Percentiles rank a stretch among this genome's conserved stretches.
Evolutionary conservation across 1,140 invertebrate genomes (phyloP).

Genomic region (Homarus americanus): DNA sequence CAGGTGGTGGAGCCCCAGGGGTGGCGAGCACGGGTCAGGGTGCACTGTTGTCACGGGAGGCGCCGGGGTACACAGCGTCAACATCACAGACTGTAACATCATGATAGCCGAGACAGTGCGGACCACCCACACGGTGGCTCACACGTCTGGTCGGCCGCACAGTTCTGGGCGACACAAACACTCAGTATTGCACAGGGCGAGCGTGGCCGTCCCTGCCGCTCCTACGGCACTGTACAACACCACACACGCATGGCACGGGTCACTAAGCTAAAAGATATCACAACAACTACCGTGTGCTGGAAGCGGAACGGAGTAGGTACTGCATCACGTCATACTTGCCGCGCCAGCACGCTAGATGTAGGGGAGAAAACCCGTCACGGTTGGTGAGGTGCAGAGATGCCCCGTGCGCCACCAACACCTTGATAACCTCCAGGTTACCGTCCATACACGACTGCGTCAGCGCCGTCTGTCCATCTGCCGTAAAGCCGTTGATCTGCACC

Average conservation of each 20-base stretch:
- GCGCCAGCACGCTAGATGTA: conserved; percentile 80
- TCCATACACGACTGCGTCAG: conserved; percentile 79
- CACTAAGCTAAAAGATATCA: conserved; percentile 27
- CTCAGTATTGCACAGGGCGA: conserved; percentile 57
- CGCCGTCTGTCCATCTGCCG: conserved; percentile 80
- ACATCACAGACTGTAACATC: conserved; percentile 58
- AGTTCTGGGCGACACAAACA: background rate
- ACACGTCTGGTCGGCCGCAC: background rate
- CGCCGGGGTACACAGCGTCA: conserved; percentile 20
- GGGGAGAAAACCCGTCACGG: conserved; percentile 80
- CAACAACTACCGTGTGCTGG: conserved; percentile 62
- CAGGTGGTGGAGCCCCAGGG: background rate
- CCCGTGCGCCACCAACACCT: conserved; percentile 80
- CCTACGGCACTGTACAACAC: background rate
- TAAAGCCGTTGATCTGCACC: conserved; percentile 78
- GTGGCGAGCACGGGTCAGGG: background rate
- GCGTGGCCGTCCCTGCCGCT: background rate
- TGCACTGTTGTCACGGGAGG: background rate
- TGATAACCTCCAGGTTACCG: conserved; percentile 81
- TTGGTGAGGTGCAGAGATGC: conserved; percentile 80
- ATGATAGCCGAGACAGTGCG: conserved; percentile 4
- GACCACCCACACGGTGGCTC: background rate
- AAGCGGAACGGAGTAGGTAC: conserved; percentile 64
- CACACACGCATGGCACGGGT: conserved; percentile 33
- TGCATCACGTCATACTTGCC: conserved; percentile 79